Evolutionary conservation across 1,140 invertebrate genomes (phyloP).

Genomic region (Brachionus koreanus): DNA sequence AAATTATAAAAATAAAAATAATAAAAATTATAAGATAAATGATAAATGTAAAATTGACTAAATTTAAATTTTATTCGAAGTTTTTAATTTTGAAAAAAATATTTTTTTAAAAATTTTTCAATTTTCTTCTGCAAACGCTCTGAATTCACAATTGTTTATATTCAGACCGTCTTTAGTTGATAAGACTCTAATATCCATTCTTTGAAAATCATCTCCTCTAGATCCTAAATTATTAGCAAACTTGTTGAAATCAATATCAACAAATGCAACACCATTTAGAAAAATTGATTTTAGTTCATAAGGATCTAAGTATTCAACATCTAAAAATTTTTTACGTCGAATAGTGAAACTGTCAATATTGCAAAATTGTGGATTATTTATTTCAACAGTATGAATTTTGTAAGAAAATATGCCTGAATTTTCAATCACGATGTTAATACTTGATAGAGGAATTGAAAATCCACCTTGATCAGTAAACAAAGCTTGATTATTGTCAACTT

Average conservation of each 20-base stretch:
- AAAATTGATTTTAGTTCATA: not conserved
- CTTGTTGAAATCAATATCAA: conserved; percentile 35
- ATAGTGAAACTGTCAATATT: not conserved
- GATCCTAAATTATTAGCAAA: not conserved
- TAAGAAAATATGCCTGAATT: not conserved
- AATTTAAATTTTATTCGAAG: not conserved
- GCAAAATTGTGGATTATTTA: conserved; percentile 2
- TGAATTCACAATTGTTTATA: conserved; percentile 29
- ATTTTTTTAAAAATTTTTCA: not conserved
- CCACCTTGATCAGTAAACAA: conserved; percentile 1
- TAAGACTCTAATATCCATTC: not conserved
- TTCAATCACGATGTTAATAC: not conserved
- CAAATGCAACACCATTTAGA: not conserved
- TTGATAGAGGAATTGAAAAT: not conserved
- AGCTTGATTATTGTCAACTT: not conserved
- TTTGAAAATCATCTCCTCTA: not conserved
- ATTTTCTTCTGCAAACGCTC: not conserved
- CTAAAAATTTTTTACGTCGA: not conserved
- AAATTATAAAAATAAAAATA: no score
- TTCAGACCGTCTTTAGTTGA: not conserved
- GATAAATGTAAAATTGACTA: no score
- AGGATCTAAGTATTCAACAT: not conserved
- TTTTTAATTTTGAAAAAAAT: not conserved
- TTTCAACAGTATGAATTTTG: conserved; percentile 15
- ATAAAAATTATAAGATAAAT: no score